phyloP scores from a whole-genome alignment of 2,888 invertebrate species.

The Pocota personata region DNA sequence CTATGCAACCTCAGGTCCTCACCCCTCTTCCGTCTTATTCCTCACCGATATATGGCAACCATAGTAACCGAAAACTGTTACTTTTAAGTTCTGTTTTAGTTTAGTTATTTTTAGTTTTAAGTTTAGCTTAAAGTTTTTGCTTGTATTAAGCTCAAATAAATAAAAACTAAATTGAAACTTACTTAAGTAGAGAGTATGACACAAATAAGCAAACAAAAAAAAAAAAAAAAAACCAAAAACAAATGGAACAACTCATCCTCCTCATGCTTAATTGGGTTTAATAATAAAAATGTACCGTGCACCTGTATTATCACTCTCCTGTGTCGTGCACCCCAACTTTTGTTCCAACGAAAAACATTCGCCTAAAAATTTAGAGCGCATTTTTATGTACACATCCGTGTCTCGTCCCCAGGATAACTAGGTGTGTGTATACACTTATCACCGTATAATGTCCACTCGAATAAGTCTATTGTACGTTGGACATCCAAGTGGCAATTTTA shows the following conservation, averaged over 20 bases:
- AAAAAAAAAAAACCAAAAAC: not conserved
- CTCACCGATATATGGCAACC: too few species aligned
- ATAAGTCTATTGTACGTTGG: constrained; percentile 45
- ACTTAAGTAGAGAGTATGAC: too few species aligned
- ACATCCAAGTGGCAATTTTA: constrained; percentile 50
- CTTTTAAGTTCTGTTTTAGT: too few species aligned
- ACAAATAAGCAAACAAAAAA: too few species aligned
- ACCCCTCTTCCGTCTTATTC: too few species aligned
- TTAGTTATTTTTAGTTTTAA: too few species aligned
- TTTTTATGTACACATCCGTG: constrained; percentile 4
- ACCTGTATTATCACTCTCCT: not conserved
- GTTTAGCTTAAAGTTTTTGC: too few species aligned
- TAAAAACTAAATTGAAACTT: too few species aligned
- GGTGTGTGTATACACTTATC: constrained; percentile 39
- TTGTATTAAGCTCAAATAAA: too few species aligned
- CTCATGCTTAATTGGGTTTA: constrained; percentile 3
- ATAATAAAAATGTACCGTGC: not conserved
- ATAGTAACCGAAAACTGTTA: too few species aligned
- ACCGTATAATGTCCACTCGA: constrained; percentile 40
- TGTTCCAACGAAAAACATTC: not conserved
- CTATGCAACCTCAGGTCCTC: too few species aligned
- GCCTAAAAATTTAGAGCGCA: not conserved
- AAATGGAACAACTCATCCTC: not conserved
- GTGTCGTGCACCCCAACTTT: not conserved
- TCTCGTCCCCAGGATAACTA: not conserved